These are phyloP conservation scores for Dastarcus helophoroides DNA, from an alignment of 2,888 invertebrate genomes.

Conservation along the genomic window DNA sequence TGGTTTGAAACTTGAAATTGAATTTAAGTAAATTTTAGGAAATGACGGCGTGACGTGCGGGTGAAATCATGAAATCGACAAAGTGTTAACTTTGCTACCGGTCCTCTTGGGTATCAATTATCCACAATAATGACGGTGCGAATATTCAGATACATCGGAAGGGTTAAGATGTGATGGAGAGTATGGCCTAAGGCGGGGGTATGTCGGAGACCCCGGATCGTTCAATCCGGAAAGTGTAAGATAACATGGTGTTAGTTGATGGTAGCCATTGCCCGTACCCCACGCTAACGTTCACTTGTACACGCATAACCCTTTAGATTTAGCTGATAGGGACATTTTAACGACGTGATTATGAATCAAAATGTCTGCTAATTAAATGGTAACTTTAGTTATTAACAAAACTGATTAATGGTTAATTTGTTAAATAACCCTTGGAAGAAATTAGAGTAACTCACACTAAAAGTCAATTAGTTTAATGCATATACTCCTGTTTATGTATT, in stretches of 20 bases:
- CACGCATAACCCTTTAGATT: constrained; percentile 30
- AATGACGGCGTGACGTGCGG: constrained; percentile 7
- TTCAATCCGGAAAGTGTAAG: constrained; percentile 2
- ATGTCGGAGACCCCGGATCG: background rate
- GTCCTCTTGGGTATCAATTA: constrained; percentile 5
- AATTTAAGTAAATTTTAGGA: constrained; percentile 13
- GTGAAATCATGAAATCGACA: constrained; percentile 1
- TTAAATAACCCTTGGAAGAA: too few species aligned
- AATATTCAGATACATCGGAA: constrained; percentile 3
- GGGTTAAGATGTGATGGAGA: constrained; percentile 2
- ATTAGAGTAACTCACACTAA: too few species aligned
- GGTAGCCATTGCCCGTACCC: too few species aligned
- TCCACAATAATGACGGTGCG: constrained; percentile 3
- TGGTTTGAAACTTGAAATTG: constrained; percentile 7
- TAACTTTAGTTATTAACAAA: too few species aligned
- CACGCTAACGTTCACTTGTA: too few species aligned
- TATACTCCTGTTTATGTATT: too few species aligned
- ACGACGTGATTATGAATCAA: constrained; percentile 35
- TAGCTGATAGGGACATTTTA: constrained; percentile 34
- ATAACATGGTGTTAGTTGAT: constrained; percentile 2
- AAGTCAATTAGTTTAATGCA: too few species aligned
- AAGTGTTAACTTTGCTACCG: constrained; percentile 2
- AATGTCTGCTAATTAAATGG: constrained; percentile 30
- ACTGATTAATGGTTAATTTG: too few species aligned
- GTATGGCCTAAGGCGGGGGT: background rate